Base-by-base conservation (phyloP, 2,797 vertebrate genomes). In the Enteromius treurensis region DNA sequence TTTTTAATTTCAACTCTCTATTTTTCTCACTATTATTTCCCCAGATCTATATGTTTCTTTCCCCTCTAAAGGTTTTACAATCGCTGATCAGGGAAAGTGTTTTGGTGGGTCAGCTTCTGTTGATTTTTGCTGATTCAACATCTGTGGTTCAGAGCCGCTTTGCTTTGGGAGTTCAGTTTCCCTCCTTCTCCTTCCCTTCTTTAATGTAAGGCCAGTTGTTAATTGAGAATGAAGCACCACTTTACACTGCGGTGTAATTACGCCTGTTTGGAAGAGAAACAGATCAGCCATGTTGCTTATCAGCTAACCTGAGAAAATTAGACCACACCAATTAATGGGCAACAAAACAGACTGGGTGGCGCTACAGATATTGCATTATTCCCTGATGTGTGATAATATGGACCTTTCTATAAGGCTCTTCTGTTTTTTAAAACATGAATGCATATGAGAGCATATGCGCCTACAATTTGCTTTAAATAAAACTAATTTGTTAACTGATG, bases 201-300 rank as follows among this genome's bases (percentile, higher is more conserved):
- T 92, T 94, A 93, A 94, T 92, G 92, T 42, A 81, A 91, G 88
- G 90, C 89, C 90, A 82, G 89, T 84, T 81, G 91, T 91, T 95
- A 94, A 94, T 94, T 94, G 93, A 94, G 93, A 94, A 93, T 90
- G 90, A 93, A 93, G 79, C 83, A 81, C 73, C 75, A 53, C 85
- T 80, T 78, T 70, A 68, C 85, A 70, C 86, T 64, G 58, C 2
- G 73, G 85, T 84, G 85, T 85, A 88, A 86, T 89, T 89, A 86
- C 7, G 64, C 65, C 81, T 55, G 76, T 77, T 82, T 82, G 68
- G 26, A 73, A 64, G 62, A 85, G 76, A 53, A 73, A 83, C 81
- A 77, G 85, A 87, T 86, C 58, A 51, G 70, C 70, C 58, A 51
- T 65, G 80, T 75, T 51, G 80, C 80, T 65, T 74, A 75, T 74